Percentiles rank a stretch among this genome's conserved stretches.
phyloP scores from a whole-genome alignment of 2,797 vertebrate species.

The Falco novaeseelandiae region DNA sequence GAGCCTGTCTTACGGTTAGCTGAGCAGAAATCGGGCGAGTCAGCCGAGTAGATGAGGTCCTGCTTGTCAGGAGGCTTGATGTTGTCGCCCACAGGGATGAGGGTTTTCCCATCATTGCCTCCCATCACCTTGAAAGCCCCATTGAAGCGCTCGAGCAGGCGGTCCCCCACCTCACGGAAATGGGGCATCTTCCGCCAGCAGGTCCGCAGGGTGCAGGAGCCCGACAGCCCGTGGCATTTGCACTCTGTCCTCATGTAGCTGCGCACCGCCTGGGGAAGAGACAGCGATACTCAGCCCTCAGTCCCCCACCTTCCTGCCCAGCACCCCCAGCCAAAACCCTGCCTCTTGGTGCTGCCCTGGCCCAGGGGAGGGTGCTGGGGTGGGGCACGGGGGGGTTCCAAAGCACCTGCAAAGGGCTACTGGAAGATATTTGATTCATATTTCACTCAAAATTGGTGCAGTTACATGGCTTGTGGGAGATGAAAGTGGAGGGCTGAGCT shows the following conservation, averaged over 20 bases:
- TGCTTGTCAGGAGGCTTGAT: constrained; percentile 95
- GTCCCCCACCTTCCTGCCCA: background rate
- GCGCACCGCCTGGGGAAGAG: constrained; percentile 86
- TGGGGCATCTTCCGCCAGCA: constrained; percentile 99
- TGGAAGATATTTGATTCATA: background rate
- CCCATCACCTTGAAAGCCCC: constrained; percentile 98
- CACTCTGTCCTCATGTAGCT: constrained; percentile 97
- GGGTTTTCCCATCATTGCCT: constrained; percentile 93
- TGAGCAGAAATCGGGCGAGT: constrained; percentile 95
- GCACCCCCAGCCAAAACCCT: background rate
- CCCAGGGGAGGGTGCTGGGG: accelerated
- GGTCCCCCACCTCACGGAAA: constrained; percentile 94
- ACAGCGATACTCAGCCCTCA: accelerated
- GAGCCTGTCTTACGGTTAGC: constrained; percentile 96
- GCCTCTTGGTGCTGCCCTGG: background rate
- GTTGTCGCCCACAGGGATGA: constrained; percentile 92
- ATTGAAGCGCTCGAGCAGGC: constrained; percentile 93
- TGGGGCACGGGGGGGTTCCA: background rate
- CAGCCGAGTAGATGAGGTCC: constrained; percentile 95
- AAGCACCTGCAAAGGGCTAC: background rate
- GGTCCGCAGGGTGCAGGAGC: constrained; percentile 94
- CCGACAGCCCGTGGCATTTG: constrained; percentile 96
- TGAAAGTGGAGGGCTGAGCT: background rate
- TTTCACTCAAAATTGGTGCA: background rate
- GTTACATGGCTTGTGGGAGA: background rate